Base-by-base conservation (phyloP, 2,888 invertebrate species). In the Entomobrya multifasciata region DNA sequence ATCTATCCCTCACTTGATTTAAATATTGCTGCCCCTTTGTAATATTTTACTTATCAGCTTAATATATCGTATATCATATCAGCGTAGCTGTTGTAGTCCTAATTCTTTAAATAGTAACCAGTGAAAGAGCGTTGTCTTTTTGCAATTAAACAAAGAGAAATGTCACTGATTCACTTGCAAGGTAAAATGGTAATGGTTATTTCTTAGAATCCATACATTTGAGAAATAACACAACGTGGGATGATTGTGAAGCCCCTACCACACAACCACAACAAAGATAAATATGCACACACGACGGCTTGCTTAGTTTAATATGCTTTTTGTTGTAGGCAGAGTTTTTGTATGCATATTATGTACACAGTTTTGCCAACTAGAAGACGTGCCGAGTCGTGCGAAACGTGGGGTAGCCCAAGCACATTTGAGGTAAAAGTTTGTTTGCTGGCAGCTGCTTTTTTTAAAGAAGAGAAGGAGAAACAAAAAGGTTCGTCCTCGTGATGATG, bases 361-460 rank as follows among this genome's bases (percentile, higher is more conserved):
- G 72, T 72, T 72, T 72, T 67, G 72, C 49, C 49, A 72, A 72
- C 72, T 27, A 70, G 47, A 47, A 72, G 72, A 72, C 52, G 72
- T 52, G 72, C 72, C 72, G 72, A 72, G 49, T 72, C 72, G 72
- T 72, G 72, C 72, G 72, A 72, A 72, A 72, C 72, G 52, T 52
- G 52, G 52, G 72, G 72, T 72, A 49, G 49, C 72, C 72, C 27
- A 72, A 72, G 36, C 72, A 49, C 72, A 52, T 72, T 72, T 72
- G 52, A 49, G 52, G 72, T 72, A 72, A 72, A 72, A 72, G 72
- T 72, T 52, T 72, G 72, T 52, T 52, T 72, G 72, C 17, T 67
- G 1, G 62, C 49, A 49, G 67, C 67, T 65, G 65, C 67, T 22
- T 67, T 44, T 72, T 27, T n/a, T n/a, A 72, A 72, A 72, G n/a